A percentile compares a stretch with the other conserved stretches of the same genome.
Evolutionary conservation across 2,797 vertebrate species (phyloP).

Genomic region (Monodelphis domestica): DNA sequence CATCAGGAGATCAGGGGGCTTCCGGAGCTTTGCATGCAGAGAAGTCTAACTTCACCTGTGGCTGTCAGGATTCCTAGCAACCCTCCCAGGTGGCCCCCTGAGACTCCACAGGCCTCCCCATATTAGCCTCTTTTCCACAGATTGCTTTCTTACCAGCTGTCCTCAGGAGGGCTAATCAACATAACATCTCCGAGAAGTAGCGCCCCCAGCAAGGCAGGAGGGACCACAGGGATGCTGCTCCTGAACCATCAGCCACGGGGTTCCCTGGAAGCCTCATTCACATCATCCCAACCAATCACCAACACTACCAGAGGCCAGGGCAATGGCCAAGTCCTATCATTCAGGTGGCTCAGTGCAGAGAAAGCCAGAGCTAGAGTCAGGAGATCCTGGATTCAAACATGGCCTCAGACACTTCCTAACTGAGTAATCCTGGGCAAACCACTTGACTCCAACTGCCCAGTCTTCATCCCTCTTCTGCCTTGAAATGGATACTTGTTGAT

Average conservation of each 20-base stretch:
- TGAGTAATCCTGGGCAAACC: no score
- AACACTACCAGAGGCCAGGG: not conserved
- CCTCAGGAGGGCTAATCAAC: constrained; percentile 70
- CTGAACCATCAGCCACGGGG: constrained; percentile 10
- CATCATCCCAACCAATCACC: not conserved
- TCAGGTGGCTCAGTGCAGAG: no score
- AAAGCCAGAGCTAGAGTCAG: no score
- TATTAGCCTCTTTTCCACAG: constrained; percentile 29
- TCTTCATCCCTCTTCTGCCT: no score
- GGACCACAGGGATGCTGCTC: constrained; percentile 9
- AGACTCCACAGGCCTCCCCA: constrained; percentile 19
- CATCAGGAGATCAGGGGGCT: not conserved
- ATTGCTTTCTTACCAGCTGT: not conserved
- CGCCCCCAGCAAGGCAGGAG: constrained; percentile 23
- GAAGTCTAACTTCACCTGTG: not conserved
- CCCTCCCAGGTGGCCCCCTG: constrained; percentile 39
- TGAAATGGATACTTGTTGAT: no score
- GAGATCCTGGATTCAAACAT: no score
- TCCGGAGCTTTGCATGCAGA: not conserved
- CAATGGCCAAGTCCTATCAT: not conserved
- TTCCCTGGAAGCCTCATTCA: not conserved
- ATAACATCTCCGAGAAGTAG: constrained; percentile 43
- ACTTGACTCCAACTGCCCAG: no score
- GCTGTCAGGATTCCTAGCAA: constrained; percentile 64
- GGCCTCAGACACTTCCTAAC: no score